These are phyloP conservation scores for Heliornis fulica DNA, from an alignment of 2,113 vertebrate genomes.

Conservation along the genomic window DNA sequence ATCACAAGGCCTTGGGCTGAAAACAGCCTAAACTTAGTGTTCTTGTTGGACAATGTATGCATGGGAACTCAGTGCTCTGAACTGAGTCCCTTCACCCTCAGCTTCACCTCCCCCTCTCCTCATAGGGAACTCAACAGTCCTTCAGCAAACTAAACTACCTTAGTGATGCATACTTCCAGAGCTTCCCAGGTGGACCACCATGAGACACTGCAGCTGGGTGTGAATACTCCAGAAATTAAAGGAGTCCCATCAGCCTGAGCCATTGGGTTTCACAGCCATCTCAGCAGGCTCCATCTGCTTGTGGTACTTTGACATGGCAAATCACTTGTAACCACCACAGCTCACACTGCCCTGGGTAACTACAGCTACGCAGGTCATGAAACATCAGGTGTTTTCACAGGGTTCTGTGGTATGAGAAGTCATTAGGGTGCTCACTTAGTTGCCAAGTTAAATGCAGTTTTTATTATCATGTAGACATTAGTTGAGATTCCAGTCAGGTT, in stretches of 20 bases:
- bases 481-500: conserved; percentile 37
- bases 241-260: not conserved
- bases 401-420: not conserved
- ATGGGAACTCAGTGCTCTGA: not conserved
- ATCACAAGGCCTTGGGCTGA: not conserved
- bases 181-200: not conserved
- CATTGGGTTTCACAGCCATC: accelerated
- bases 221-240: not conserved
- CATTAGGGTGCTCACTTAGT: not conserved
- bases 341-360: not conserved
- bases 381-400: not conserved
- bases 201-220: not conserved
- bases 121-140: not conserved
- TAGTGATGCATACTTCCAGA: not conserved
- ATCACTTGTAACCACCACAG: not conserved
- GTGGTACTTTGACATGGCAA: not conserved
- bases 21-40: no score
- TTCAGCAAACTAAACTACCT: not conserved
- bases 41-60: not conserved
- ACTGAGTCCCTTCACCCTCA: not conserved
- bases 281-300: not conserved
- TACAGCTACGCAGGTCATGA: not conserved
- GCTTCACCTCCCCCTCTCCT: not conserved
- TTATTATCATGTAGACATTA: not conserved
- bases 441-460: not conserved